phyloP scores from a whole-genome alignment of 2,113 vertebrate genomes.

The Nesogale talazaci region DNA sequence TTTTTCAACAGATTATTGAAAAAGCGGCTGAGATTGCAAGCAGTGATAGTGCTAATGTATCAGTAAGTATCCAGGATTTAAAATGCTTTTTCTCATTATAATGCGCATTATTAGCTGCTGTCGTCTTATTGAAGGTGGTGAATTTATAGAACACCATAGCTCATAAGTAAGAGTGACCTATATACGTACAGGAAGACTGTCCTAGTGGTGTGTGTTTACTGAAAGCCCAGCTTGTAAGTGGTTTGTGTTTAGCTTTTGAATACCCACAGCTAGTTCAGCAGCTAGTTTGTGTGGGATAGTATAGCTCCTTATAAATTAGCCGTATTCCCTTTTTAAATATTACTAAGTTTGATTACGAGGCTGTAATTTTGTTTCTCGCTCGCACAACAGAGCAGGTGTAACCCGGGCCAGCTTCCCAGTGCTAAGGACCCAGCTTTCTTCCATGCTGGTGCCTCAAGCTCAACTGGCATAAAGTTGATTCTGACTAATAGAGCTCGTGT shows the following conservation, averaged over 20 bases:
- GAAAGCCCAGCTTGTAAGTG: background rate
- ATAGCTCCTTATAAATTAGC: background rate
- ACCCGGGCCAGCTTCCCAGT: background rate
- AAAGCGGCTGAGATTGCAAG: slow-evolving; percentile 96
- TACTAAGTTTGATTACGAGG: background rate
- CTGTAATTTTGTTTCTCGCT: slow-evolving; percentile 1
- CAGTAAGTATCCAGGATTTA: slow-evolving; percentile 86
- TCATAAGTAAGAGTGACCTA: background rate
- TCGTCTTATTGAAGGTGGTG: background rate
- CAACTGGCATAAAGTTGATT: no score
- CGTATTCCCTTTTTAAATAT: background rate
- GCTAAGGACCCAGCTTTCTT: background rate
- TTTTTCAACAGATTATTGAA: slow-evolving; percentile 93
- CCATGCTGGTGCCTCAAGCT: background rate
- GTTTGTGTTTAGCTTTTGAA: background rate
- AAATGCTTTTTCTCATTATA: background rate
- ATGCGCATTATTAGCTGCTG: background rate
- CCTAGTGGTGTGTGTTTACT: background rate
- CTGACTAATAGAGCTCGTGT: no score
- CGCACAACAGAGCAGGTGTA: background rate
- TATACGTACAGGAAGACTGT: background rate
- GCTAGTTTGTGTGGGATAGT: background rate
- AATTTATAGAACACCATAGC: background rate
- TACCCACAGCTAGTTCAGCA: background rate
- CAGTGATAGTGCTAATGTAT: slow-evolving; percentile 90